phyloP scores from a whole-genome alignment of 2,797 vertebrate species.

The Petrocephalus schoutedeni region DNA sequence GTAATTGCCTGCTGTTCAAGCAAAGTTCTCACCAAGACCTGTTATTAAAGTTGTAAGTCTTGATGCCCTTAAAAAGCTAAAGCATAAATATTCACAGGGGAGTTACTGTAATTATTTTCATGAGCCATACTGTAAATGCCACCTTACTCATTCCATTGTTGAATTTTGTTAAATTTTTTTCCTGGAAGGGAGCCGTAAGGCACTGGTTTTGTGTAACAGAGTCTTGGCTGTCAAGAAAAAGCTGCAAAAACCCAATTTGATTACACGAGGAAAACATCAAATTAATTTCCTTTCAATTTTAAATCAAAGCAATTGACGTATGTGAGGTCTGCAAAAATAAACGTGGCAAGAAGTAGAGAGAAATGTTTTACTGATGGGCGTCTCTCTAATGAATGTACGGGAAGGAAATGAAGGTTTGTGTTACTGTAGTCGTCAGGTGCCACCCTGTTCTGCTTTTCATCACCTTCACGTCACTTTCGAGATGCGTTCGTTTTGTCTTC shows the following conservation, averaged over 20 bases:
- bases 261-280: neutral
- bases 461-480: neutral
- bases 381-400: neutral
- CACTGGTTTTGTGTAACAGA: neutral
- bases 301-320: neutral
- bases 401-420: neutral
- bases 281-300: neutral
- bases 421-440: neutral
- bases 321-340: neutral
- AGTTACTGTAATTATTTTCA: conserved; percentile 1
- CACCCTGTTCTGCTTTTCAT: neutral
- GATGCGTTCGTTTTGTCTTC: neutral
- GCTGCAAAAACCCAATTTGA: neutral
- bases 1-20: conserved; percentile 16
- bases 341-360: neutral
- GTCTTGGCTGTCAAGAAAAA: neutral
- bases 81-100: neutral
- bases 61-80: neutral
- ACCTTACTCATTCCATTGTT: no score
- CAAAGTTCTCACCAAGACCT: conserved; percentile 17
- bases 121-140: neutral
- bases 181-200: neutral
- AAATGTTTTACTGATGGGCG: neutral
- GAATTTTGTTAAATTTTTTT: neutral
- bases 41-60: conserved; percentile 18